These are phyloP conservation scores for Eupsilia transversa DNA, from an alignment of 2,888 invertebrate species.

Conservation along the genomic window DNA sequence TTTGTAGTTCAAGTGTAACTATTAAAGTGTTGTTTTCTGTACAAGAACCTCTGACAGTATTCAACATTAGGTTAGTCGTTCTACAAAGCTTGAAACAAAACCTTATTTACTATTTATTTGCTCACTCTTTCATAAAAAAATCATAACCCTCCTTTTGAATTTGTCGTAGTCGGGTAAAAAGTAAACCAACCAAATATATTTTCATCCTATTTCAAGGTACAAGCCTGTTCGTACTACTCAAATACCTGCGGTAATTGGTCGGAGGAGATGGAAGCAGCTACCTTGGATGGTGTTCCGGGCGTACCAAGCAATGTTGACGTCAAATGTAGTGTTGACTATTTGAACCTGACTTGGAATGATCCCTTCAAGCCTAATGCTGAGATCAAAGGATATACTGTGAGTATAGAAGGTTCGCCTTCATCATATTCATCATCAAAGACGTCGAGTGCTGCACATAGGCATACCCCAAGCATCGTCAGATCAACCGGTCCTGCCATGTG, in stretches of 20 bases:
- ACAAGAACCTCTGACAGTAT: background rate
- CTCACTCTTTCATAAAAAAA: background rate
- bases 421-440: background rate
- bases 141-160: background rate
- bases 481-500: background rate
- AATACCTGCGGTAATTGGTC: conserved; percentile 95
- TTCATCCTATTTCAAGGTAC: conserved; percentile 82
- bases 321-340: conserved; percentile 90
- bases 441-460: background rate
- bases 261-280: conserved; percentile 94
- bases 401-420: conserved; percentile 60
- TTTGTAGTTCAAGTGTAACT: background rate
- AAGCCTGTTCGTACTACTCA: conserved; percentile 95
- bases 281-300: conserved; percentile 95
- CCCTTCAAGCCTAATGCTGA: conserved; percentile 94
- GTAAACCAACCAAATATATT: background rate
- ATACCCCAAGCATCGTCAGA: background rate
- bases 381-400: conserved; percentile 94
- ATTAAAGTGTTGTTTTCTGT: background rate
- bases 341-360: conserved; percentile 93
- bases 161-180: background rate
- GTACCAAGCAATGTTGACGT: conserved; percentile 93
- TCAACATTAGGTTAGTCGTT: background rate
- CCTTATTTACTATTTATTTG: background rate
- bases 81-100: background rate